These are phyloP conservation scores for Protosalanx chinensis DNA, from an alignment of 2,797 vertebrate genomes.

Conservation along the genomic window DNA sequence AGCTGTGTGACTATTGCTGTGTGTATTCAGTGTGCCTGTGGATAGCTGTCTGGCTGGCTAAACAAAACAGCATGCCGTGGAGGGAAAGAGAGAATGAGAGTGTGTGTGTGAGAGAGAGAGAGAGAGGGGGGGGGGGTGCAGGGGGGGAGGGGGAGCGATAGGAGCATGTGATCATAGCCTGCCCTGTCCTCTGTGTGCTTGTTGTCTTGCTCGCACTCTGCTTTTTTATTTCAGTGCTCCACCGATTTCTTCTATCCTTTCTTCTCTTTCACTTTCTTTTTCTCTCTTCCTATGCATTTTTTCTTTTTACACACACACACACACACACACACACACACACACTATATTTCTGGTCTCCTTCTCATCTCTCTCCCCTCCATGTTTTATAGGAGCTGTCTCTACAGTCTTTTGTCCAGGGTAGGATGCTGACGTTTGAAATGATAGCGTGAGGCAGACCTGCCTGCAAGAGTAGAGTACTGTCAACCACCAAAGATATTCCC, in stretches of 20 bases:
- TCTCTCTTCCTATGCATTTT: constrained; percentile 1
- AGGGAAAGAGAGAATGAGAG: background rate
- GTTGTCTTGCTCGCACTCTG: background rate
- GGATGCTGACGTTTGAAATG: too few relatives aligned
- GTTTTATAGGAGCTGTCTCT: too few relatives aligned
- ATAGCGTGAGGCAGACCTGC: too few relatives aligned
- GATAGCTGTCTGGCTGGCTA: background rate
- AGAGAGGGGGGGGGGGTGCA: background rate
- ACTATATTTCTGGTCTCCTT: background rate
- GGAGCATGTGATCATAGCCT: constrained; percentile 12
- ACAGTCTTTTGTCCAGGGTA: too few relatives aligned
- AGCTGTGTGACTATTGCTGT: too few relatives aligned
- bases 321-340: background rate
- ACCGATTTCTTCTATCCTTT: background rate
- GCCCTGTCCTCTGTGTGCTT: constrained; percentile 3
- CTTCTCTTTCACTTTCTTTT: constrained; percentile 20
- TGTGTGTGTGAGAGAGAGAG: background rate
- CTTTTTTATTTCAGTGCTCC: constrained; percentile 5
- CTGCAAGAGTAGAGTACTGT: too few relatives aligned
- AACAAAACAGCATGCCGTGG: constrained; percentile 12
- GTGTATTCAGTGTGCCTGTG: too few relatives aligned
- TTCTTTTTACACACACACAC: background rate
- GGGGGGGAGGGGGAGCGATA: background rate
- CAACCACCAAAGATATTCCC: too few relatives aligned
- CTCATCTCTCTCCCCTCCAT: background rate